Evolutionary conservation across 2,797 vertebrate species (phyloP).

Genomic region (Sebastes minor): DNA sequence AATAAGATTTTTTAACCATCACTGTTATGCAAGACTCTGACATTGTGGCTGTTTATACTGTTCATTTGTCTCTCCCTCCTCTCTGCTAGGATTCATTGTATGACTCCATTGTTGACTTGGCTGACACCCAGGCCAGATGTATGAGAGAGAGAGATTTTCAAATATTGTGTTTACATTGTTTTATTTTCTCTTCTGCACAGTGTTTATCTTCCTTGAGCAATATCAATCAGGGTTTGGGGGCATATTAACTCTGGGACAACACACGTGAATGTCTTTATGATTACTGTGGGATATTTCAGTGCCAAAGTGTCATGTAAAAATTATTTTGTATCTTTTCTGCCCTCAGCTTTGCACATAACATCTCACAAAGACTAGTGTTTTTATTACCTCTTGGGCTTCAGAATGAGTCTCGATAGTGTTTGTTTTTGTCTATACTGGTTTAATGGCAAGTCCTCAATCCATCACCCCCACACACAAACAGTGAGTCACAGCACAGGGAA

Average conservation of each 20-base stretch:
- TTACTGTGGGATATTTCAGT: neutral
- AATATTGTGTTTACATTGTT: conserved; percentile 21
- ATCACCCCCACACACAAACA: neutral
- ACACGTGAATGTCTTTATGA: conserved; percentile 6
- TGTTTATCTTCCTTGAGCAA: conserved; percentile 33
- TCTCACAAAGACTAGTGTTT: neutral
- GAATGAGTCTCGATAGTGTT: neutral
- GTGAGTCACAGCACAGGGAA: neutral
- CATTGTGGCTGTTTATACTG: conserved; percentile 9
- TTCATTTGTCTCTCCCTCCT: conserved; percentile 22
- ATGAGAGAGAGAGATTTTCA: conserved; percentile 21
- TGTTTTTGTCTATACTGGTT: neutral
- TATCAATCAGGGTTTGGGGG: neutral
- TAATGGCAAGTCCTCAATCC: neutral
- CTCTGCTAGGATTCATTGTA: conserved; percentile 39
- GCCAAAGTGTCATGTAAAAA: conserved; percentile 7
- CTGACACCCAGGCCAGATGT: conserved; percentile 45
- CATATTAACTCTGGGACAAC: conserved; percentile 23
- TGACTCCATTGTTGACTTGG: conserved; percentile 35
- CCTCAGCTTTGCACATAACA: neutral
- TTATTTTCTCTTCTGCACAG: conserved; percentile 15
- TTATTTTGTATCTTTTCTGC: neutral
- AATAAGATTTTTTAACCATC: neutral
- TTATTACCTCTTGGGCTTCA: neutral
- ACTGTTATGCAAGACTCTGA: conserved; percentile 3